These are phyloP conservation scores for Perca flavescens DNA, from an alignment of 2,113 vertebrate genomes.

Conservation along the genomic window DNA sequence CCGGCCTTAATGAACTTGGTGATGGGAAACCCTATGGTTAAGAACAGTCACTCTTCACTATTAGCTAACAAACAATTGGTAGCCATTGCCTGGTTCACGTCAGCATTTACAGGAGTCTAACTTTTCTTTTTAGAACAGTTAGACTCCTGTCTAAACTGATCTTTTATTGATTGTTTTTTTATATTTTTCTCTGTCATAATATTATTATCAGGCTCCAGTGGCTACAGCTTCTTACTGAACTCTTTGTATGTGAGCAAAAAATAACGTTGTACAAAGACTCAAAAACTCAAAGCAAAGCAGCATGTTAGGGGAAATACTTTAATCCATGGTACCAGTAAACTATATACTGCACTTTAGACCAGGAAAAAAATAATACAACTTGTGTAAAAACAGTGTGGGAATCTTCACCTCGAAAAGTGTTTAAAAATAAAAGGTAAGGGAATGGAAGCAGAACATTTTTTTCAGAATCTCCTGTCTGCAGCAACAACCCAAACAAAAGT, in stretches of 20 bases:
- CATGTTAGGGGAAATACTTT: conserved; percentile 61
- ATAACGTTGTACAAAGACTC: background rate
- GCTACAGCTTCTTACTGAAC: background rate
- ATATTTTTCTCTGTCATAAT: too few species aligned
- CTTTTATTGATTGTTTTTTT: too few species aligned
- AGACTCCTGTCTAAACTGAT: too few species aligned
- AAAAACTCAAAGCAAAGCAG: conserved; percentile 13
- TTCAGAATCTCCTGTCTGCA: conserved; percentile 51
- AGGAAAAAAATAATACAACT: conserved; percentile 52
- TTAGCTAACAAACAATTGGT: background rate
- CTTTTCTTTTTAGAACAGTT: too few species aligned
- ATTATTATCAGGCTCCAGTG: too few species aligned
- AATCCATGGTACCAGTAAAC: conserved; percentile 63
- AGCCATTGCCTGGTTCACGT: background rate
- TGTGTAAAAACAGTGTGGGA: conserved; percentile 73
- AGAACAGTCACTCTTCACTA: background rate
- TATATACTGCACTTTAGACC: conserved; percentile 50
- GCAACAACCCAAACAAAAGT: conserved; percentile 34
- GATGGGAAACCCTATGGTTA: background rate
- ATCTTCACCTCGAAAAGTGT: conserved; percentile 63
- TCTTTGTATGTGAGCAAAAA: background rate
- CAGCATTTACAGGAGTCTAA: background rate
- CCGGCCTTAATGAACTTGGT: background rate
- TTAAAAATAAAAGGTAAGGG: conserved; percentile 67
- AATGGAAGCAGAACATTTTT: conserved; percentile 75